Evolutionary conservation across 1,140 invertebrate genomes (phyloP).

Genomic region (Pseudomyrmex flavicornis): DNA sequence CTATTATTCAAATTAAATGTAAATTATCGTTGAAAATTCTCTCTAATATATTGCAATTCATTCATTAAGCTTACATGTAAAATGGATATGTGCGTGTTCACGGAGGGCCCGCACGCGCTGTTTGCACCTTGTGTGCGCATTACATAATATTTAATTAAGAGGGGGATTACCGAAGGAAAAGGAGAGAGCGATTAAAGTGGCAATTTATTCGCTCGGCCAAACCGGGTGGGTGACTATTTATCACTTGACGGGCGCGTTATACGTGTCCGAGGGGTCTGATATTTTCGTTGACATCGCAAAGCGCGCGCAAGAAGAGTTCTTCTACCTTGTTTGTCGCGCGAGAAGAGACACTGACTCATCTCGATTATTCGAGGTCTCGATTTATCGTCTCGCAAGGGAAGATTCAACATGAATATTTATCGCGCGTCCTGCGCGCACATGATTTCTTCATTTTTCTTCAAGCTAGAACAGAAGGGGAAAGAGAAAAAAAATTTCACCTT

Average conservation of each 20-base stretch:
- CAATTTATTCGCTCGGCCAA: conserved; percentile 25
- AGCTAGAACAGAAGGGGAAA: no score
- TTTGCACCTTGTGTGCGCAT: conserved; percentile 25
- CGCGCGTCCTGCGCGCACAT: conserved; percentile 9
- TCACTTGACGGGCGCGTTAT: not conserved
- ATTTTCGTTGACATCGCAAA: conserved; percentile 43
- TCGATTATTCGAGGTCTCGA: conserved; percentile 33
- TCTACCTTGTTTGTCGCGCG: not conserved
- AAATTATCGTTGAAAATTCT: not conserved
- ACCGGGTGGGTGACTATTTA: not conserved
- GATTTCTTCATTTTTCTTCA: conserved; percentile 14
- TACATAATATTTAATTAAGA: conserved; percentile 48
- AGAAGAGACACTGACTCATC: conserved; percentile 41
- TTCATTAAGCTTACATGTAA: conserved; percentile 9
- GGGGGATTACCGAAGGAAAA: no score
- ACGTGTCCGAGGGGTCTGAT: not conserved
- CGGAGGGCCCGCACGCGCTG: not conserved
- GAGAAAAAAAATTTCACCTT: no score
- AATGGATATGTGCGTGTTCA: conserved; percentile 6
- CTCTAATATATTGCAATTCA: conserved; percentile 19
- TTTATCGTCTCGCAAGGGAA: conserved; percentile 45
- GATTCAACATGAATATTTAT: conserved; percentile 59
- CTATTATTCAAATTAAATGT: not conserved
- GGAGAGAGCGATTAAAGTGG: conserved; percentile 6
- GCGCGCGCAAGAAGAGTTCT: conserved; percentile 6